Percentiles rank a stretch among this genome's conserved stretches.
Evolutionary conservation across 1,140 invertebrate species (phyloP).

Genomic region (Camponotus floridanus): DNA sequence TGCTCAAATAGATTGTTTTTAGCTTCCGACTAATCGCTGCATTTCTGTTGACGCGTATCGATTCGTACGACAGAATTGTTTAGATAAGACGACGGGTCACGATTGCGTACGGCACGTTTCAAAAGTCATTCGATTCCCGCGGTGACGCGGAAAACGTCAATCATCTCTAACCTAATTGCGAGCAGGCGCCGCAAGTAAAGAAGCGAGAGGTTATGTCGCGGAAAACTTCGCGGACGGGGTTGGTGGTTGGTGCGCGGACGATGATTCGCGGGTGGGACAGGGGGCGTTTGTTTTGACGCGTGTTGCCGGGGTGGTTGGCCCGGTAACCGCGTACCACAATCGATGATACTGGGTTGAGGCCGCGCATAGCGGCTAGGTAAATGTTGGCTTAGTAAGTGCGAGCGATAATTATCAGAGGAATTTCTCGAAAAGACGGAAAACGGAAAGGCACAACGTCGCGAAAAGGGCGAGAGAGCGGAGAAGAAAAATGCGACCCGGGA

Average conservation of each 20-base stretch:
- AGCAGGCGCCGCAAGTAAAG: conserved; percentile 50
- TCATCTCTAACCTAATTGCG: conserved; percentile 64
- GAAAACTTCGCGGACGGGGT: conserved; percentile 37
- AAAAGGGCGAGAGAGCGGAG: background rate
- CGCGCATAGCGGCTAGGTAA: conserved; percentile 55
- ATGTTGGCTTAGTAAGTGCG: conserved; percentile 39
- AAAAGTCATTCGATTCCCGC: background rate
- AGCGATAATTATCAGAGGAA: conserved; percentile 12
- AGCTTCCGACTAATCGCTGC: no score
- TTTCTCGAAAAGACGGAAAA: conserved; percentile 8
- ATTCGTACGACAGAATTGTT: background rate
- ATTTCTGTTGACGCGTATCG: background rate
- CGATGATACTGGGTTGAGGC: conserved; percentile 71
- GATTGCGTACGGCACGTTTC: background rate
- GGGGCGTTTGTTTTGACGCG: conserved; percentile 81
- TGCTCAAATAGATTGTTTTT: background rate
- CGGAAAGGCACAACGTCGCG: no score
- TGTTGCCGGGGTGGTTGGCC: conserved; percentile 84
- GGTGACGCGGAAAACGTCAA: background rate
- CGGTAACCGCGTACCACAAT: conserved; percentile 83
- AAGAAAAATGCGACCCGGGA: conserved; percentile 9
- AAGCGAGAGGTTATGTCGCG: conserved; percentile 74
- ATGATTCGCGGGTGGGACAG: conserved; percentile 55
- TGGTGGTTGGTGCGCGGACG: conserved; percentile 34
- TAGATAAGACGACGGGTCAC: background rate